Evolutionary conservation across 2,888 invertebrate species (phyloP).

Genomic region (Spialia ferax): DNA sequence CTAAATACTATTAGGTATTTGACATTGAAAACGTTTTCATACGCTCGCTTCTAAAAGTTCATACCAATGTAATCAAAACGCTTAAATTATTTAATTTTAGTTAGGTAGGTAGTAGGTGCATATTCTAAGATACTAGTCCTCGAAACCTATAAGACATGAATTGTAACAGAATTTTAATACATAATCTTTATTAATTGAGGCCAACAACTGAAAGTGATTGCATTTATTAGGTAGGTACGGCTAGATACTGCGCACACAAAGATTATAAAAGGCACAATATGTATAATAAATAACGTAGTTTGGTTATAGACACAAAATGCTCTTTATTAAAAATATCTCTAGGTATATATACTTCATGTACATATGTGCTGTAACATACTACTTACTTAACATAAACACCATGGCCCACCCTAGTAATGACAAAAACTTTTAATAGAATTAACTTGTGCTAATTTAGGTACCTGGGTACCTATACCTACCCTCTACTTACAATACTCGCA

Average conservation of each 20-base stretch:
- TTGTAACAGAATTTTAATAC: slow-evolving; percentile 64
- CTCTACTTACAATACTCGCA: too few species aligned
- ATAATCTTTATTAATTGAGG: slow-evolving; percentile 78
- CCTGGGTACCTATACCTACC: too few species aligned
- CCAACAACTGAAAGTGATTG: slow-evolving; percentile 69
- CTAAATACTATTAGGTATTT: background rate
- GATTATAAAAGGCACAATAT: slow-evolving; percentile 31
- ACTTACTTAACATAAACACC: too few species aligned
- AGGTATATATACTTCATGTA: too few species aligned
- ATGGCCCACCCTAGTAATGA: too few species aligned
- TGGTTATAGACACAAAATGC: background rate
- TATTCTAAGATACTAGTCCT: slow-evolving; percentile 34
- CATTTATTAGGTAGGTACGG: slow-evolving; percentile 61
- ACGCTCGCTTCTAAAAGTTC: background rate
- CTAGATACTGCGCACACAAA: slow-evolving; percentile 23
- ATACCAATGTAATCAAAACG: background rate
- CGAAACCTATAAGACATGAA: slow-evolving; percentile 50
- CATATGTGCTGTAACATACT: background rate
- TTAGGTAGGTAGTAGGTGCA: slow-evolving; percentile 8
- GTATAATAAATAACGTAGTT: slow-evolving; percentile 22
- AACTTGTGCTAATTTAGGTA: too few species aligned
- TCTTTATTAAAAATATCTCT: background rate
- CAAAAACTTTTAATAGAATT: too few species aligned
- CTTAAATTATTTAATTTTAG: slow-evolving; percentile 1
- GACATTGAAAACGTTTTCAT: background rate